Evolutionary conservation across 2,797 vertebrate species (phyloP), one percentile per base, ranked within the genome.

Genomic region (Alfaro cultratus): DNA sequence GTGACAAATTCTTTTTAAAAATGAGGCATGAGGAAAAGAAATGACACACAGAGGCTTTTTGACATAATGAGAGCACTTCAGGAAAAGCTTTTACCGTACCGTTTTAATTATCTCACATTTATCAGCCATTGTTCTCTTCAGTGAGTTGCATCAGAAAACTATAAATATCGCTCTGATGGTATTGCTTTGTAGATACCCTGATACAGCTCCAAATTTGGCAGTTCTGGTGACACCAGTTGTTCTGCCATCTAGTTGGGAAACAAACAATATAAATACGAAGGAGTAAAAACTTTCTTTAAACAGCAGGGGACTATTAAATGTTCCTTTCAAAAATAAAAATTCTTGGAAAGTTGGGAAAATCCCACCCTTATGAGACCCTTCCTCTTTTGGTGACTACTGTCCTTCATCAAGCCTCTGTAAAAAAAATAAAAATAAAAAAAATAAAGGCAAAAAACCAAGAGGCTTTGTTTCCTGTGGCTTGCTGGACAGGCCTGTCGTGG

Each of bases 381-480:
- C 75, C 57, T 80, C 83, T 6, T 1, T 76, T 53, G 75, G 78
- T 18, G 57, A 80, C 78, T 51, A 34, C 29, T 79, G 79, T 79
- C 77, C 47, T 88, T 88, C 80, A 80, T 84, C 75, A 79, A 87
- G 78, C 73, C 73, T 47, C 79, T 81, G 80, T 49, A 81, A 90
- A 68, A 41, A 23, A 31, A 26, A 55, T 2, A 36, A 21, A 31
- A 13, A 57, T 57, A 73, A 86, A 81, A 90, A 26, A 67, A 8
- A 29, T 15, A 57, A 55, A 55, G 26, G 26, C 8, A 53, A 26
- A 53, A 36, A 39, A 18, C 81, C 83, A 86, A 81, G 77, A 81
- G 75, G 77, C 91, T 90, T 87, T 92, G 91, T 92, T 92, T 91
- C 75, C 84, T 87, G 81, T 45, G 78, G 78, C 79, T 75, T 68